These are phyloP conservation scores for Andinoacara biseriatus DNA, from an alignment of 2,113 vertebrate genomes.

Conservation along the genomic window DNA sequence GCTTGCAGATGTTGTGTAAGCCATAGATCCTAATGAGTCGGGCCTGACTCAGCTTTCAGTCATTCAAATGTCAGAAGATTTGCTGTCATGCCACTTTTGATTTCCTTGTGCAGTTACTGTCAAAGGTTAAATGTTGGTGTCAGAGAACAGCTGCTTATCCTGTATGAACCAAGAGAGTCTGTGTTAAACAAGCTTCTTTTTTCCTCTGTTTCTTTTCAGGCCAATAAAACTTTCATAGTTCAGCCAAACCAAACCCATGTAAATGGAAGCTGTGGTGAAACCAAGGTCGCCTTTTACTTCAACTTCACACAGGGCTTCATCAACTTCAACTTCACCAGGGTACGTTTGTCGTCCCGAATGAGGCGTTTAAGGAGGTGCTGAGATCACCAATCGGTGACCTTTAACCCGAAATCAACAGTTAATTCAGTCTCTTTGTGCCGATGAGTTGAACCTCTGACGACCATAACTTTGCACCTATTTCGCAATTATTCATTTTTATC, in stretches of 20 bases:
- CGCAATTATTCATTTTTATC: too few relatives aligned
- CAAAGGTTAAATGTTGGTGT: background rate
- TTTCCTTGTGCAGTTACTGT: constrained; percentile 13
- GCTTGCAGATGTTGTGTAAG: background rate
- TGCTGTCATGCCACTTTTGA: constrained; percentile 7
- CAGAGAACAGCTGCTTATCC: background rate
- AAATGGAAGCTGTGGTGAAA: background rate
- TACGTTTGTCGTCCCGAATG: constrained; percentile 22
- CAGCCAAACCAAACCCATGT: constrained; percentile 23
- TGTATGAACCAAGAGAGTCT: background rate
- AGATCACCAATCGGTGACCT: background rate
- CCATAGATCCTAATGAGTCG: background rate
- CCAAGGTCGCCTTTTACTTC: constrained; percentile 30
- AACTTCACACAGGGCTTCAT: constrained; percentile 53
- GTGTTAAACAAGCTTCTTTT: background rate
- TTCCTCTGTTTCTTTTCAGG: constrained; percentile 38
- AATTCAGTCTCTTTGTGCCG: background rate
- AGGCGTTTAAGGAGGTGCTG: background rate
- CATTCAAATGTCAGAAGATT: constrained; percentile 3
- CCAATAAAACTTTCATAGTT: constrained; percentile 61
- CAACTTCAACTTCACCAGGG: constrained; percentile 70
- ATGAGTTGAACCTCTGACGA: background rate
- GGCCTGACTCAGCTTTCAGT: constrained; percentile 1
- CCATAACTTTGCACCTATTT: background rate
- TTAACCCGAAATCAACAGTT: background rate